A percentile compares a stretch with the other conserved stretches of the same genome.
Evolutionary conservation across 1,140 invertebrate genomes (phyloP).

Genomic region (Laodelphax striatellus): DNA sequence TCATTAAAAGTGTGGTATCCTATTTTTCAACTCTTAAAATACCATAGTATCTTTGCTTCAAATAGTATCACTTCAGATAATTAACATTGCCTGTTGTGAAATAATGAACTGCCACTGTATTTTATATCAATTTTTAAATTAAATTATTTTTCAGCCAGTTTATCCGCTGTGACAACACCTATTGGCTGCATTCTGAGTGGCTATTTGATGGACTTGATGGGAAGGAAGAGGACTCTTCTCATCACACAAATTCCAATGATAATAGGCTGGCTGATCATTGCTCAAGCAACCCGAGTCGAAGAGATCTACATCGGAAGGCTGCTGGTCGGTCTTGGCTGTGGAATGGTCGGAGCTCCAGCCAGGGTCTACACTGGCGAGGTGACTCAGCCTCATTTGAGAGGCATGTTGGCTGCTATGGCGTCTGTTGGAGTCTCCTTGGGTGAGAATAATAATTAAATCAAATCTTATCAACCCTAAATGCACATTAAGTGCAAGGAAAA

Average conservation of each 20-base stretch:
- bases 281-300: slow-evolving; percentile 39
- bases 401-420: slow-evolving; percentile 49
- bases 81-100: too few relatives aligned
- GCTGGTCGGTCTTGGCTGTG: slow-evolving; percentile 49
- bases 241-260: slow-evolving; percentile 55
- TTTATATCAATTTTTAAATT: too few relatives aligned
- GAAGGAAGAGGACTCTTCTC: slow-evolving; percentile 50
- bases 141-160: slow-evolving; percentile 43
- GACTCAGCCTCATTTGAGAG: slow-evolving; percentile 52
- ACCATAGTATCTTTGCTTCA: too few relatives aligned
- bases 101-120: too few relatives aligned
- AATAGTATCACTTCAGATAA: too few relatives aligned
- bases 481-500: too few relatives aligned
- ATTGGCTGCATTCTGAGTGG: slow-evolving; percentile 57
- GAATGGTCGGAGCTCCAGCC: slow-evolving; percentile 56
- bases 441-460: slow-evolving; percentile 1
- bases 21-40: too few relatives aligned
- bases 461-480: too few relatives aligned
- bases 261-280: slow-evolving; percentile 53
- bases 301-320: slow-evolving; percentile 50
- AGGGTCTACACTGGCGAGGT: slow-evolving; percentile 56
- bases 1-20: too few relatives aligned
- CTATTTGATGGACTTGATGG: slow-evolving; percentile 55
- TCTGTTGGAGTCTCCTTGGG: slow-evolving; percentile 37
- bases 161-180: slow-evolving; percentile 56